Evolutionary conservation across 2,113 vertebrate species (phyloP), one percentile per base, ranked within the genome.

Genomic region (Podarcis cretensis): DNA sequence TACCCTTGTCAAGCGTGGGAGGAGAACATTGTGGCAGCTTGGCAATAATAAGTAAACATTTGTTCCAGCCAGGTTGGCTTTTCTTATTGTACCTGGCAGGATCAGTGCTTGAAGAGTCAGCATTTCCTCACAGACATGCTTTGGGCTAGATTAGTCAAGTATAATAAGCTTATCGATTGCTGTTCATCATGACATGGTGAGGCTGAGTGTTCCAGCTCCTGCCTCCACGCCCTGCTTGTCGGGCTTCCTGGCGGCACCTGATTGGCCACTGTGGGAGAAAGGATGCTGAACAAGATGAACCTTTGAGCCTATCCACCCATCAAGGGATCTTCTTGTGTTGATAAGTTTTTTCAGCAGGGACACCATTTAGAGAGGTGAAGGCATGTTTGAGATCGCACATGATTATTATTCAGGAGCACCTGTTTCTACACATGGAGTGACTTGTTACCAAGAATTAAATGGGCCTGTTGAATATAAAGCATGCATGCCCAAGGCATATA

Each of bases 1-100:
- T 43, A 63, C 25, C 84, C 27, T 77, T 76, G 84, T 77, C 74
- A 86, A 77, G 76, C 13, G 6, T 87, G 43, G 84, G 84, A 76
- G 74, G 63, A 85, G 73, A 79, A 71, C 25, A 57, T 80, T 54
- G n/a, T 9, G 9, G 3, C 8, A 59, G 27, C 25, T 80, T 79
- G 40, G 82, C 66, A 32, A n/a, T 20, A 5, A 20, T 16, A 30
- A 63, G 14, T 20, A 21, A 74, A 54, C 21, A 1, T 32, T 69
- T 7, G 43, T 57, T 69, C 76, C 23, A 21, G 69, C 20, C 74
- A 78, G 59, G 13, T 40, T 86, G 63, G 9, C 73, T 76, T 78
- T 57, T 77, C 18, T 79, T 48, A 18, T 43, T 66, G 59, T 59
- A 16, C 21, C 57, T 43, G 59, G 57, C 20, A 86, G 74, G 59